These are phyloP conservation scores for Shinisaurus crocodilurus DNA, from an alignment of 2,113 vertebrate species.

Conservation along the genomic window DNA sequence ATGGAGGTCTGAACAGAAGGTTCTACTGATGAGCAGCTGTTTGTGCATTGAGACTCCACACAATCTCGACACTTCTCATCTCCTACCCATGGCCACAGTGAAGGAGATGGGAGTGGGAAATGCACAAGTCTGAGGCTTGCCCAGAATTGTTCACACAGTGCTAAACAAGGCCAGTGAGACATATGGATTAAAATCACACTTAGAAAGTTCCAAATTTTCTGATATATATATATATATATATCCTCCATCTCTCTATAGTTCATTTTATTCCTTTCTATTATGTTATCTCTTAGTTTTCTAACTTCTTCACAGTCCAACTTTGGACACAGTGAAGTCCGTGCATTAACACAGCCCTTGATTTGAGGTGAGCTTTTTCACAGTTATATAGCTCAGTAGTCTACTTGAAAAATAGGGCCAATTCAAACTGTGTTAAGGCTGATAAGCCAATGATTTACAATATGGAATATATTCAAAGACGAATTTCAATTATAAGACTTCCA, in stretches of 20 bases:
- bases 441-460: background rate
- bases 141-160: background rate
- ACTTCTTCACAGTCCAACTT: background rate
- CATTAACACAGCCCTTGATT: rapidly evolving
- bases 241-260: no score
- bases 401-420: rapidly evolving
- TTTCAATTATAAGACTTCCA: slow-evolving; percentile 17
- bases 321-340: background rate
- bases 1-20: no score
- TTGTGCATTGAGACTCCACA: no score
- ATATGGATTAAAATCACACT: background rate
- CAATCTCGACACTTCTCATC: no score
- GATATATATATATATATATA: no score
- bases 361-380: background rate
- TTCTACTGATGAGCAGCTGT: no score
- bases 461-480: background rate
- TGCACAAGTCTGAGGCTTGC: no score
- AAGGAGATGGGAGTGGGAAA: no score
- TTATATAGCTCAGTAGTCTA: background rate
- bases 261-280: rapidly evolving
- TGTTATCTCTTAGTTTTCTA: background rate
- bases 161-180: background rate
- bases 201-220: background rate
- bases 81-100: no score
- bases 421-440: background rate